These are phyloP conservation scores for Chamaea fasciata DNA, from an alignment of 2,113 vertebrate species.

Conservation along the genomic window DNA sequence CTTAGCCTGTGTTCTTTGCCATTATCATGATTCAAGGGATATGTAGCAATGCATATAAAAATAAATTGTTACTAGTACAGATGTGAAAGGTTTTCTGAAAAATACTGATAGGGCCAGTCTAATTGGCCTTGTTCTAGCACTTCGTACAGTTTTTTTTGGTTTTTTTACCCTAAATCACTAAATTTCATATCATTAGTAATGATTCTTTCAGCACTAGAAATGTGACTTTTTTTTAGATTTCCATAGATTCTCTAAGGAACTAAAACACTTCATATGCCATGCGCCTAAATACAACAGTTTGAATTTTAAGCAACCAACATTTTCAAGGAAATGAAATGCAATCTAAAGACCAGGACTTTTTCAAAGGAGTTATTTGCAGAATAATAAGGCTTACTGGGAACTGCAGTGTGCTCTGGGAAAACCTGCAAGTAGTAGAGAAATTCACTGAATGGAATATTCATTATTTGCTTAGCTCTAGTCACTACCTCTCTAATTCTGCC, in stretches of 20 bases:
- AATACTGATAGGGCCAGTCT: neutral
- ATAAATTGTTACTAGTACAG: neutral
- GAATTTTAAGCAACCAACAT: slow-evolving; percentile 44
- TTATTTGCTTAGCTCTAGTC: neutral
- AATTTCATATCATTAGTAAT: neutral
- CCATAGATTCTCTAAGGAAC: neutral
- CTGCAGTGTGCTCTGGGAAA: neutral
- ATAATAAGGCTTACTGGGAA: slow-evolving; percentile 31
- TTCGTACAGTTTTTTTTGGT: neutral
- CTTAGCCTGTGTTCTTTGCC: neutral
- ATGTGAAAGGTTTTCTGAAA: neutral
- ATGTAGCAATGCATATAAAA: neutral
- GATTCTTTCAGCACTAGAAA: neutral
- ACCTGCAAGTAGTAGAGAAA: neutral
- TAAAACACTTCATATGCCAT: neutral
- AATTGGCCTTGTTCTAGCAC: neutral
- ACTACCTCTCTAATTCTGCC: neutral
- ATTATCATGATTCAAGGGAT: neutral
- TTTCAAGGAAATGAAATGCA: slow-evolving; percentile 33
- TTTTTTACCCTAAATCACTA: neutral
- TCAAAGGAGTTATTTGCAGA: slow-evolving; percentile 23
- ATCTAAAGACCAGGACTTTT: slow-evolving; percentile 24
- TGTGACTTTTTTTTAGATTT: neutral
- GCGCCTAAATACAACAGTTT: neutral
- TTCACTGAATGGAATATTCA: slow-evolving; percentile 6